Conservation (phyloP, 2,888 invertebrate genomes). For the Apeira syringaria region DNA sequence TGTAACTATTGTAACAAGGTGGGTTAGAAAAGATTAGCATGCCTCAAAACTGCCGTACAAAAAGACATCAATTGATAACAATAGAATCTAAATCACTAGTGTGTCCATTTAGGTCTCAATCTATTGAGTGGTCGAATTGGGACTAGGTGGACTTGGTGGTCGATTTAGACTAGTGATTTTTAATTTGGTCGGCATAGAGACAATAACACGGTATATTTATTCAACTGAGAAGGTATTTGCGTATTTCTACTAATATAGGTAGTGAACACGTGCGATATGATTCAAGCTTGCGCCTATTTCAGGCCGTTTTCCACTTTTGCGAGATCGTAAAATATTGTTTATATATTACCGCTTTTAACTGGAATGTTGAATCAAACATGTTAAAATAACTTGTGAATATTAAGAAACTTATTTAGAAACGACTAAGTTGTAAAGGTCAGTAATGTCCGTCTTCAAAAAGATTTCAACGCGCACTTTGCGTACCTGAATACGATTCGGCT, state of each 20-base stretch:
- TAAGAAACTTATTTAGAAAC: conserved; percentile 12
- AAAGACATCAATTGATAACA: too few relatives aligned
- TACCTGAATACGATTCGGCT: conserved; percentile 8
- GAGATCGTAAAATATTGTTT: conserved; percentile 20
- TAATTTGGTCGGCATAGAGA: conserved; percentile 7
- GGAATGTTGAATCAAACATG: conserved; percentile 5
- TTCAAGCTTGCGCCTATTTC: conserved; percentile 41
- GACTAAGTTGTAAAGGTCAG: conserved; percentile 13
- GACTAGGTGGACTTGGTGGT: too few relatives aligned
- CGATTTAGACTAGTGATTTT: conserved; percentile 10
- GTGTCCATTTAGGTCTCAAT: too few relatives aligned
- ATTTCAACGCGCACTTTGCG: conserved; percentile 17
- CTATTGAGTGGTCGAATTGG: too few relatives aligned
- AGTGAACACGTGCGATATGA: conserved; percentile 38
- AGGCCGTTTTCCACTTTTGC: conserved; percentile 25
- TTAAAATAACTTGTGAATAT: conserved; percentile 15
- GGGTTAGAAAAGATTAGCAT: too few relatives aligned
- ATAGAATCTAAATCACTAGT: too few relatives aligned
- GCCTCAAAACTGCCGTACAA: too few relatives aligned
- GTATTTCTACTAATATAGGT: conserved; percentile 34
- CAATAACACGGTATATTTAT: conserved; percentile 17
- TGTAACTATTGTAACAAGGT: too few relatives aligned
- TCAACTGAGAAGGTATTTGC: conserved; percentile 29
- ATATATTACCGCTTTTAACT: conserved; percentile 13
- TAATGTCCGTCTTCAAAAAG: conserved; percentile 14